Conservation (phyloP, 1,140 invertebrate species). For the Pteromalus puparum region DNA sequence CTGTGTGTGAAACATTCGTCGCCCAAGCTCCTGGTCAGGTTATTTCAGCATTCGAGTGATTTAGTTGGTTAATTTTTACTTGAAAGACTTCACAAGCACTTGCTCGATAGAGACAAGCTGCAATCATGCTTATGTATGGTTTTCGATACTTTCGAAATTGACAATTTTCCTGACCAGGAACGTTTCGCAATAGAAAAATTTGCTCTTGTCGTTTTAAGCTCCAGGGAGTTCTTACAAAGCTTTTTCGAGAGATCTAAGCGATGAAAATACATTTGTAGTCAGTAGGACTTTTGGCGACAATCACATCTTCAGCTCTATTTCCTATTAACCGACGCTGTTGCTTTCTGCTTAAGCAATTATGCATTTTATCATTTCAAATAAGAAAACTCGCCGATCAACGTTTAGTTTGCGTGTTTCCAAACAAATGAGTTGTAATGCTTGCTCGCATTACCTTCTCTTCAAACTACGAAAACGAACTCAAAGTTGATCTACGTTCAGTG, state of each 20-base stretch:
- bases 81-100: no score
- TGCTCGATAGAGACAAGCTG: no score
- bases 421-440: not conserved
- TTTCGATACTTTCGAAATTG: no score
- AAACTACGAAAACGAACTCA: constrained; percentile 24
- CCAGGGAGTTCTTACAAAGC: not conserved
- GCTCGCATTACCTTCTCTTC: not conserved
- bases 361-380: constrained; percentile 18
- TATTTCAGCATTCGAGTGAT: no score
- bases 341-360: not conserved
- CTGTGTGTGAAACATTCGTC: not conserved
- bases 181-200: constrained; percentile 19
- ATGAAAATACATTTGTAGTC: constrained; percentile 30
- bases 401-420: constrained; percentile 37
- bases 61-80: no score
- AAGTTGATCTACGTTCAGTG: constrained; percentile 44
- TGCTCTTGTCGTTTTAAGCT: constrained; percentile 9
- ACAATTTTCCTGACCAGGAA: not conserved
- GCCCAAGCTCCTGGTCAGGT: no score
- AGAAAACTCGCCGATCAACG: constrained; percentile 43
- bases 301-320: constrained; percentile 21
- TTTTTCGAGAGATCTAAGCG: constrained; percentile 6
- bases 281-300: not conserved
- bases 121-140: no score
- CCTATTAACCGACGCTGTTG: constrained; percentile 52